These are phyloP conservation scores for Propithecus perrieri DNA, from an alignment of 2,797 vertebrate genomes.

Conservation along the genomic window DNA sequence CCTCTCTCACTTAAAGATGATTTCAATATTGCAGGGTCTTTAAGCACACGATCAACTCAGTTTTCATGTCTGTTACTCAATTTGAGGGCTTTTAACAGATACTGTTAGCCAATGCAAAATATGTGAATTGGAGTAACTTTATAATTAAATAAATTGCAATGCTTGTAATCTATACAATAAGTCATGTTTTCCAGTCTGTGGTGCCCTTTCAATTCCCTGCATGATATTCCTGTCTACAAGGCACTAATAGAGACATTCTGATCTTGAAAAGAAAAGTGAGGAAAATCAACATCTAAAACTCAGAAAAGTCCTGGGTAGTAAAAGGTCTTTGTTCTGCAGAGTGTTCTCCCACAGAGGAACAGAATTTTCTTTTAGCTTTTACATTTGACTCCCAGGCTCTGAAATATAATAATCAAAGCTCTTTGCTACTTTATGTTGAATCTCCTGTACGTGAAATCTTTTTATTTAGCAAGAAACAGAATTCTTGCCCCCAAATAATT, in stretches of 20 bases:
- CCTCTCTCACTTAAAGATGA: not conserved
- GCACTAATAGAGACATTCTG: conserved; percentile 84
- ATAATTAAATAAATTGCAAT: conserved; percentile 83
- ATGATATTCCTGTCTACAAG: conserved; percentile 82
- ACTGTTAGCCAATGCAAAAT: conserved; percentile 70
- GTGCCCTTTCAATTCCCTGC: conserved; percentile 83
- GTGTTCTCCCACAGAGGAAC: conserved; percentile 87
- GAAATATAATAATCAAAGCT: conserved; percentile 89
- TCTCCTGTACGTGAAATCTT: conserved; percentile 83
- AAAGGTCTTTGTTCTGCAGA: conserved; percentile 86
- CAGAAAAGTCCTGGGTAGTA: conserved; percentile 85
- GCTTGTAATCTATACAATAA: conserved; percentile 81
- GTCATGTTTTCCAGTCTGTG: conserved; percentile 76
- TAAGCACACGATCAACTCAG: conserved; percentile 47
- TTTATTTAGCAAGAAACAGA: conserved; percentile 85
- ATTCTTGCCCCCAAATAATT: conserved; percentile 85
- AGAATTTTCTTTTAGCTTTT: conserved; percentile 87
- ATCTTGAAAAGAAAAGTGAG: conserved; percentile 85
- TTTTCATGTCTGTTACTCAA: conserved; percentile 58
- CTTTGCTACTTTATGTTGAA: conserved; percentile 84
- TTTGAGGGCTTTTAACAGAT: conserved; percentile 71
- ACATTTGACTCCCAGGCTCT: conserved; percentile 81
- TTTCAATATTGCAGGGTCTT: not conserved
- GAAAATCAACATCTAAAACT: conserved; percentile 86
- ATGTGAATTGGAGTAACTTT: conserved; percentile 78